phyloP scores from a whole-genome alignment of 2,888 invertebrate species.

The Spodoptera littoralis region DNA sequence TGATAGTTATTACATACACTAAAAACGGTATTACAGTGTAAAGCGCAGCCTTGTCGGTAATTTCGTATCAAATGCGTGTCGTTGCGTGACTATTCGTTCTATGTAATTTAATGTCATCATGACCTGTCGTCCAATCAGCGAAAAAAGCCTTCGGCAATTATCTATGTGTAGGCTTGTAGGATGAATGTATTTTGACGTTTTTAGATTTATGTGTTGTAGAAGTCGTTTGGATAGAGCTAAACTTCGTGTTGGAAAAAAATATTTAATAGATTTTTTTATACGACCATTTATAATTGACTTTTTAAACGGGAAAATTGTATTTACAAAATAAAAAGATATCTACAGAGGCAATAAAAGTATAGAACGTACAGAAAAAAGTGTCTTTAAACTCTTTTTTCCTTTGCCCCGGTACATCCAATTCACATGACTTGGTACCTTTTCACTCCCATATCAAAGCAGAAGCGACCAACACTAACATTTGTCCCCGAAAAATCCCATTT shows the following conservation, averaged over 20 bases:
- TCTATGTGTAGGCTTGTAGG: conserved; percentile 19
- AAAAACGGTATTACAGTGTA: conserved; percentile 55
- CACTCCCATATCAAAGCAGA: conserved; percentile 24
- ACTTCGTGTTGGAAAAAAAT: no score
- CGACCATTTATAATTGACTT: no score
- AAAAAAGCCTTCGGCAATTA: conserved; percentile 40
- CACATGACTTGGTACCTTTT: no score
- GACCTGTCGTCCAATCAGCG: conserved; percentile 49
- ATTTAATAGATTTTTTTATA: no score
- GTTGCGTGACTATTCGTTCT: conserved; percentile 53
- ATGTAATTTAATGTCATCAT: conserved; percentile 52
- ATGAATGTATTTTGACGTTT: conserved; percentile 16
- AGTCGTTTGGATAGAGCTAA: no score
- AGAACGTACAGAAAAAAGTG: no score
- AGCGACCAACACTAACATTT: conserved; percentile 43
- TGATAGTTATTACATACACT: conserved; percentile 63
- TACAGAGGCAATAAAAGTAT: no score
- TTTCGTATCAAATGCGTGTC: conserved; percentile 47
- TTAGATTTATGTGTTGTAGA: not conserved
- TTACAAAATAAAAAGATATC: no score
- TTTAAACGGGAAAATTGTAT: no score
- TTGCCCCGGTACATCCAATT: no score
- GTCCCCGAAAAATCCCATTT: conserved; percentile 56
- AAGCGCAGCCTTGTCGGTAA: conserved; percentile 54
- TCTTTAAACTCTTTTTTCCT: not conserved